Base-by-base conservation (phyloP, 1,140 invertebrate species). In the Ceratosolen fusciceps region DNA sequence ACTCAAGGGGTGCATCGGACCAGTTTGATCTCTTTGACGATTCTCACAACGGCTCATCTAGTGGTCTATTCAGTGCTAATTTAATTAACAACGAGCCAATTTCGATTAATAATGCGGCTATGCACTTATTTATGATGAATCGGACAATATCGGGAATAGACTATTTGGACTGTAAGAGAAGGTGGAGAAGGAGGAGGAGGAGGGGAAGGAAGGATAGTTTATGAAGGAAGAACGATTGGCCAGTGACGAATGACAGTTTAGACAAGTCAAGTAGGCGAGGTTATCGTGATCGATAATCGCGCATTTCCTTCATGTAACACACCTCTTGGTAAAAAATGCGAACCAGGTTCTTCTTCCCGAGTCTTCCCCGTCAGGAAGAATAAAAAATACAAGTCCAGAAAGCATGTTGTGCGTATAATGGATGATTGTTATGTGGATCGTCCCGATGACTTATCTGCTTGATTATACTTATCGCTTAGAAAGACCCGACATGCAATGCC, bases 361-460 rank as follows among this genome's bases (percentile, higher is more conserved):
- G 1, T n/a, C 52, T 4, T 14, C 3, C 14, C 3, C 14, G 24
- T 24, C 21, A 19, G 4, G 24, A 54, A 24, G 24, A 21, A 2
- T 7, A 21, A 54, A n/a, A 5, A 54, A 3, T 7, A 54, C 7
- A 54, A 5, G 21, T 3, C 14, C 52, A 54, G 1, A n/a, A 5
- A 4, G 4, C n/a, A 4, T 4, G 19, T 7, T 54, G 16, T n/a
- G 16, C 21, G 9, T 54, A 19, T 29, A 12, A 62, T 31, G 34
- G 58, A 62, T 62, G 26, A 7, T 62, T 12, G 58, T 29, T 14
- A 21, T 29, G 19, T 39, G 71, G 71, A 73, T 73, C 34, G 52
- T 73, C 31, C 54, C 37, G 54, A 60, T 74, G 39, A 43, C 31
- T 70, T 49, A 70, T 70, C n/a, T 49, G 0, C 8, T 39, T n/a